Percentiles rank a stretch among this genome's conserved stretches.
Conservation (phyloP, 1,140 invertebrate species). For the Varroa destructor region DNA sequence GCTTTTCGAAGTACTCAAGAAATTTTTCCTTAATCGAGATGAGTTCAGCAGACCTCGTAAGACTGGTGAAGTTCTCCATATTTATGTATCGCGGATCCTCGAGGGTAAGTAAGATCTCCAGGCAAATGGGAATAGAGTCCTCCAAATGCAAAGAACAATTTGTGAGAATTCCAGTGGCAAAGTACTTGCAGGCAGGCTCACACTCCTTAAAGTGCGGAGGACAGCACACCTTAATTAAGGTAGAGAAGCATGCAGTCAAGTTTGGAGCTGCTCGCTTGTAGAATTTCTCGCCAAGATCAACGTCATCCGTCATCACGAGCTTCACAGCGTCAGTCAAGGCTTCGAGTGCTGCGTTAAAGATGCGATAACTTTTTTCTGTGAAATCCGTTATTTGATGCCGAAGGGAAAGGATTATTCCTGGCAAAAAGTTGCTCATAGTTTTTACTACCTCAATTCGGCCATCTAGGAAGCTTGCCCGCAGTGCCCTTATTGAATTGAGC, state of each 20-base stretch:
- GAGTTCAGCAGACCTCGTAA: neutral
- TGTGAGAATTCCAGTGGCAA: neutral
- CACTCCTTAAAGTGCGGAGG: slow-evolving; percentile 7
- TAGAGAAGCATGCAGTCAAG: neutral
- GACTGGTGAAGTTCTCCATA: neutral
- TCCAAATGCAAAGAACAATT: neutral
- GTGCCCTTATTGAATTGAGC: neutral
- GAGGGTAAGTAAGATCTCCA: slow-evolving; percentile 8
- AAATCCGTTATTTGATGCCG: slow-evolving; percentile 9
- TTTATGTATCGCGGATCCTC: neutral
- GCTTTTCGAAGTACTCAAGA: slow-evolving; percentile 6
- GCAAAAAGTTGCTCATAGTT: neutral
- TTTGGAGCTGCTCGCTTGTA: slow-evolving; percentile 8
- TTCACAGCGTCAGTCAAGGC: slow-evolving; percentile 9
- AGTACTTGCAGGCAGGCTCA: slow-evolving; percentile 19
- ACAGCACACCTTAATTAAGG: neutral
- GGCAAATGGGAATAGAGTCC: slow-evolving; percentile 1
- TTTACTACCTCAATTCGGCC: neutral
- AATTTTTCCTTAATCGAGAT: slow-evolving; percentile 10
- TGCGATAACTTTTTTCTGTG: neutral
- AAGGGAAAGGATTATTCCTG: neutral
- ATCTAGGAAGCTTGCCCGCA: neutral
- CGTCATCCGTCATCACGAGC: slow-evolving; percentile 18
- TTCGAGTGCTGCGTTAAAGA: slow-evolving; percentile 11
- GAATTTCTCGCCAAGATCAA: neutral